Percentiles rank a stretch among this genome's conserved stretches.
Evolutionary conservation across 2,113 vertebrate genomes (phyloP).

Genomic region (Cottus gobio): DNA sequence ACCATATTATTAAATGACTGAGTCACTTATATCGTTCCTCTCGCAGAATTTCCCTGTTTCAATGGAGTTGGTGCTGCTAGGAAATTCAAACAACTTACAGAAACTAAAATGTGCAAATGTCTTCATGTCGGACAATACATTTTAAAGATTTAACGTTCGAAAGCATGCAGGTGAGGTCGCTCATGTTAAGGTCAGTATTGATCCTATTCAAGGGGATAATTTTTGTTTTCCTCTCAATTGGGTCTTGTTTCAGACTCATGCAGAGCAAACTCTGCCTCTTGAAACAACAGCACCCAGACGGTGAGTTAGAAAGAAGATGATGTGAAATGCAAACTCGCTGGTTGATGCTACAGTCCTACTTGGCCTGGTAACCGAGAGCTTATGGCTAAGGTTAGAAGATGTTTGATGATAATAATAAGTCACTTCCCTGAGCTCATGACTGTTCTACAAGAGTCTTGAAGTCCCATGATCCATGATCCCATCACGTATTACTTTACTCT

Average conservation of each 20-base stretch:
- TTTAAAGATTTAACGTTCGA: neutral
- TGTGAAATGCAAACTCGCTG: neutral
- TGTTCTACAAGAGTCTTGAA: neutral
- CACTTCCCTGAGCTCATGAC: neutral
- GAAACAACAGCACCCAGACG: no score
- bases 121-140: neutral
- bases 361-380: neutral
- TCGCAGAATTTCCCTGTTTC: constrained; percentile 42
- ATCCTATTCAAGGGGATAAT: neutral
- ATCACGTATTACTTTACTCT: no score
- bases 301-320: neutral
- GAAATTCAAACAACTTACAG: neutral
- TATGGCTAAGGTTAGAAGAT: neutral
- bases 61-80: neutral
- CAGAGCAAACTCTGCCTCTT: neutral
- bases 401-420: neutral
- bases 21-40: constrained; percentile 47
- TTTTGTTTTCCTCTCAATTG: neutral
- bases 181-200: neutral
- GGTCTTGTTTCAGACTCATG: neutral
- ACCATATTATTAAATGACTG: constrained; percentile 39
- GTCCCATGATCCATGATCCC: no score
- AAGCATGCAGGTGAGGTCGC: neutral
- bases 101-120: neutral
- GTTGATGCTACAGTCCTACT: neutral